A percentile compares a stretch with the other conserved stretches of the same genome.
Evolutionary conservation across 92 coral and sea anemone genomes (phyloP).

Genomic region (Umimayanthus kanabou): DNA sequence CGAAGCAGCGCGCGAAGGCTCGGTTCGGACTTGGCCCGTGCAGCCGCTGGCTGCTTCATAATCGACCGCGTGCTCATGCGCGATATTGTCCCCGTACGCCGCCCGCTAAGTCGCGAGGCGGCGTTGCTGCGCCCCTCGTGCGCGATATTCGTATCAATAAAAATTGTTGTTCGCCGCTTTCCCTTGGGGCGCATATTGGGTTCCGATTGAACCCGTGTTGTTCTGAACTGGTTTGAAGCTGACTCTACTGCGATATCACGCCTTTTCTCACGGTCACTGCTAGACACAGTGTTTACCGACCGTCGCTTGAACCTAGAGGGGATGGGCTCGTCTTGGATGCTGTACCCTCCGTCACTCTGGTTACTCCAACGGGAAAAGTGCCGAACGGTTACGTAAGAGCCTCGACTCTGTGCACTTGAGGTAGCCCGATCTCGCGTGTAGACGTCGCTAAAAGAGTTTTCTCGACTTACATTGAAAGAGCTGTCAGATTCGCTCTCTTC

Average conservation of each 20-base stretch:
- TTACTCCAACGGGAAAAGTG: slow-evolving; percentile 8
- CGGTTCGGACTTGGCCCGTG: slow-evolving; percentile 28
- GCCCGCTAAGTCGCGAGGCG: slow-evolving; percentile 21
- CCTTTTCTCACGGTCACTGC: neutral
- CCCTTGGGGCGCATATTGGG: slow-evolving; percentile 31
- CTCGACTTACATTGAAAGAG: slow-evolving; percentile 16
- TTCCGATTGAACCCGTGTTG: slow-evolving; percentile 28
- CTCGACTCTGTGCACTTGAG: slow-evolving; percentile 23
- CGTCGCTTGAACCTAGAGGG: slow-evolving; percentile 12
- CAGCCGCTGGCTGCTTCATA: slow-evolving; percentile 19
- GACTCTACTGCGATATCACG: neutral
- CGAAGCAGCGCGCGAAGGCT: slow-evolving; percentile 22
- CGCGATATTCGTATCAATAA: slow-evolving; percentile 24
- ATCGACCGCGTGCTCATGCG: slow-evolving; percentile 33
- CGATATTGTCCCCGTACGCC: slow-evolving; percentile 17
- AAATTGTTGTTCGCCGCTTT: slow-evolving; percentile 11
- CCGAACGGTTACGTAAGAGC: slow-evolving; percentile 27
- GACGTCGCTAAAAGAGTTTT: neutral
- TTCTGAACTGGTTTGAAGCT: neutral
- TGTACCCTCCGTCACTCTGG: slow-evolving; percentile 31
- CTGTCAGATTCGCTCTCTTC: slow-evolving; percentile 15
- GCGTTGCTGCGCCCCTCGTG: slow-evolving; percentile 2
- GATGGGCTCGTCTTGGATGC: slow-evolving; percentile 24
- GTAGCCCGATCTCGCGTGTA: slow-evolving; percentile 2
- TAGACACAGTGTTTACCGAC: neutral